phyloP scores from a whole-genome alignment of 2,797 vertebrate species.

The Labroides dimidiatus region DNA sequence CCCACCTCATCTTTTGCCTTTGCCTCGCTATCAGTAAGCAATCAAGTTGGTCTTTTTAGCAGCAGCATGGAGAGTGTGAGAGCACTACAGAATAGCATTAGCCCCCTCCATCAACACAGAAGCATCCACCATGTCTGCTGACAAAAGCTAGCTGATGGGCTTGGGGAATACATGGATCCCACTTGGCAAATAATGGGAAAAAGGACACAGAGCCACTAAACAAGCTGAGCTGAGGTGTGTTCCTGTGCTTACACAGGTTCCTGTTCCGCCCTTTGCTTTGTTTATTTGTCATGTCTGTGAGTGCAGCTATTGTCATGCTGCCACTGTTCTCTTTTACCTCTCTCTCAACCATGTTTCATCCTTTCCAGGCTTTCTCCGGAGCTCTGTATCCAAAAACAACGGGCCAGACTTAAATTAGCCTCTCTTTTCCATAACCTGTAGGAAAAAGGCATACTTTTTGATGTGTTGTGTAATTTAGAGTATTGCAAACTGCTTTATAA shows the following conservation, averaged over 20 bases:
- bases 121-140: not conserved
- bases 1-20: not conserved
- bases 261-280: not conserved
- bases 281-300: not conserved
- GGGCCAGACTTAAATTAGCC: not conserved
- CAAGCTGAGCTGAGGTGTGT: not conserved
- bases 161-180: not conserved
- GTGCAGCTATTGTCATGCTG: not conserved
- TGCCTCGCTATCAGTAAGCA: not conserved
- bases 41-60: not conserved
- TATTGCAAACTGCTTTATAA: too few relatives aligned
- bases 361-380: not conserved
- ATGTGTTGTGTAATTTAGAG: too few relatives aligned
- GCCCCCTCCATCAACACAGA: not conserved
- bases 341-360: not conserved
- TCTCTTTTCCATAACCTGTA: too few relatives aligned
- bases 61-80: not conserved
- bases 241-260: not conserved
- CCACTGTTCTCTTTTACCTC: not conserved
- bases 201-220: not conserved
- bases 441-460: too few relatives aligned
- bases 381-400: not conserved
- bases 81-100: slow-evolving; percentile 1
- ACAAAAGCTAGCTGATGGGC: slow-evolving; percentile 4
- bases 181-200: not conserved